These are phyloP conservation scores for Eurystomus glaucurus DNA, from an alignment of 2,797 vertebrate species.

Conservation along the genomic window DNA sequence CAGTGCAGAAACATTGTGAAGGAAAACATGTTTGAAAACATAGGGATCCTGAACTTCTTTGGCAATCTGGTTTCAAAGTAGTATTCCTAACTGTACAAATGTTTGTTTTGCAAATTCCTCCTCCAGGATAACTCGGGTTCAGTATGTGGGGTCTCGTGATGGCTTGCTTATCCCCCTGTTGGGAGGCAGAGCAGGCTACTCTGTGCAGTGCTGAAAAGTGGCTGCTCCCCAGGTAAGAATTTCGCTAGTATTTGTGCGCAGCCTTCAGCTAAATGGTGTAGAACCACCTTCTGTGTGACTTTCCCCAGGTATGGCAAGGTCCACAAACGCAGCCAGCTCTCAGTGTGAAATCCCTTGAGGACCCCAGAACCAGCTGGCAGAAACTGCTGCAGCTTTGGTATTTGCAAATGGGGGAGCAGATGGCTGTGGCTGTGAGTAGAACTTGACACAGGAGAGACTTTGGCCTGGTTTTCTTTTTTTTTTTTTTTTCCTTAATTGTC, in stretches of 20 bases:
- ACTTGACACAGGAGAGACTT: not conserved
- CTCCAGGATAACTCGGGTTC: not conserved
- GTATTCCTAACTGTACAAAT: not conserved
- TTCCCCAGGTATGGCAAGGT: not conserved
- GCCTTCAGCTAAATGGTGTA: not conserved
- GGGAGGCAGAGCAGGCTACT: not conserved
- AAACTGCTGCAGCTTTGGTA: not conserved
- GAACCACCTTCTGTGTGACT: not conserved
- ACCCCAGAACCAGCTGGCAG: conserved; percentile 27
- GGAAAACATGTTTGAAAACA: not conserved
- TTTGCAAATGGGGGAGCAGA: conserved; percentile 20
- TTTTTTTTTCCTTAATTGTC: not conserved
- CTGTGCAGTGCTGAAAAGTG: not conserved
- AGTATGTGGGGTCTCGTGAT: accelerated
- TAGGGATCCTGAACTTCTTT: not conserved
- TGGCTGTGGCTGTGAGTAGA: conserved; percentile 4
- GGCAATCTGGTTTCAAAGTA: not conserved
- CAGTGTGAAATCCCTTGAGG: not conserved
- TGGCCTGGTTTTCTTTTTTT: not conserved
- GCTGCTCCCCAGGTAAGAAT: not conserved
- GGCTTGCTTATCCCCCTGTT: not conserved
- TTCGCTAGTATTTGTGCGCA: not conserved
- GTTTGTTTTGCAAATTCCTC: not conserved
- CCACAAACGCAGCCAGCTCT: not conserved
- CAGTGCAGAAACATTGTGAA: not conserved